Base-by-base conservation (phyloP, 2,797 vertebrate species). In the Esox lucius region DNA sequence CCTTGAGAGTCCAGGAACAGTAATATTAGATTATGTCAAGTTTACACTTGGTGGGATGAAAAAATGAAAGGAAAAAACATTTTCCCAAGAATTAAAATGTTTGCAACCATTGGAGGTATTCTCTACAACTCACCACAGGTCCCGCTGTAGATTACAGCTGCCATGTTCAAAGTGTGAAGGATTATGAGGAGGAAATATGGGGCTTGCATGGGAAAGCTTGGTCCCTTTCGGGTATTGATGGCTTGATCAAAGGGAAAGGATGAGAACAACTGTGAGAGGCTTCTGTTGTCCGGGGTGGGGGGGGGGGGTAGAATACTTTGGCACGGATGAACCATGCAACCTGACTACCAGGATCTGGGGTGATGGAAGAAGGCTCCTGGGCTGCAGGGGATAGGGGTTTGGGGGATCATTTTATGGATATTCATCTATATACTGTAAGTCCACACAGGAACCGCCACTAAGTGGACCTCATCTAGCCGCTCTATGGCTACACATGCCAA, bases 401-500 rank as follows among this genome's bases (percentile, higher is more conserved):
- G 84, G 74, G 75, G 76, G 84, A 86, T 86, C 83, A 83, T 80
- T 86, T 85, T 81, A 75, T 84, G 85, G 84, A 86, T 79, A 72
- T 75, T 80, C 85, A 83, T 91, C 89, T 90, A 90, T 87, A 91
- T 78, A 89, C 56, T 87, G 90, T 76, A 89, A 86, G 68, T 87
- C 87, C 86, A 78, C 83, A 84, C 87, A 86, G 86, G 86, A 89
- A 85, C 85, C 79, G 87, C 91, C 85, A 85, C 90, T 16, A 88
- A 86, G 78, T 78, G 83, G 83, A 76, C 81, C 84, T 81, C 83
- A 92, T 90, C 87, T 90, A 69, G 22, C 72, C 65, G 80, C 87
- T 83, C 67, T 83, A 74, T 82, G 78, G 89, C 83, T 85, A 77
- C 86, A 91, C 92, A 94, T 93, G 94, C 93, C 94, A 92, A 84